Percentiles rank a stretch among this genome's conserved stretches.
These are phyloP conservation scores for Panzeria rudis DNA, from an alignment of 2,888 invertebrate genomes.

Conservation along the genomic window DNA sequence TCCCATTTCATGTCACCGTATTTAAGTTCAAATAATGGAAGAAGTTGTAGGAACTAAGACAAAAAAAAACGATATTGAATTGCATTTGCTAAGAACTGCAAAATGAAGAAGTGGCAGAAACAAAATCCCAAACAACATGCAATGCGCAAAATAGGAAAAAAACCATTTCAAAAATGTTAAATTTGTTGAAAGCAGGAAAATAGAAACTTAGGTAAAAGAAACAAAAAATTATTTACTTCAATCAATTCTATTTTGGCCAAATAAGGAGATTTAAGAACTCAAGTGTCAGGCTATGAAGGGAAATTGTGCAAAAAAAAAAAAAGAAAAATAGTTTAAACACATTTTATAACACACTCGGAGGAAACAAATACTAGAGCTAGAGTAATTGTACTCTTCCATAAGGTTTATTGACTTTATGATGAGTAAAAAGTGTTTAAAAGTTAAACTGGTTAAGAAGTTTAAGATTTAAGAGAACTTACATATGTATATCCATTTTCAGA, in stretches of 20 bases:
- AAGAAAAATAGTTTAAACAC: neutral
- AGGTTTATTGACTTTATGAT: slow-evolving; percentile 56
- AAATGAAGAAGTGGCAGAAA: slow-evolving; percentile 45
- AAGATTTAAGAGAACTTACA: neutral
- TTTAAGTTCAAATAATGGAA: slow-evolving; percentile 52
- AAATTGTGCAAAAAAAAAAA: slow-evolving; percentile 12
- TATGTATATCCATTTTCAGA: too few relatives aligned
- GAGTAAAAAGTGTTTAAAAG: neutral
- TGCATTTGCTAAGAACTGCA: slow-evolving; percentile 48
- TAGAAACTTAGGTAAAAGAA: neutral
- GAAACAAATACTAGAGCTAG: neutral
- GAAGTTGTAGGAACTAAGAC: slow-evolving; percentile 42
- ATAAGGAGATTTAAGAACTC: slow-evolving; percentile 60
- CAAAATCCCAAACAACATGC: slow-evolving; percentile 60
- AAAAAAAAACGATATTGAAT: slow-evolving; percentile 51
- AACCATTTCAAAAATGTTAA: slow-evolving; percentile 15
- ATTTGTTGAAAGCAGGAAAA: slow-evolving; percentile 47
- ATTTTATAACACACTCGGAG: slow-evolving; percentile 25
- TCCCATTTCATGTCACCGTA: slow-evolving; percentile 58
- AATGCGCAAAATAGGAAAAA: slow-evolving; percentile 55
- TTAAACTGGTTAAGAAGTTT: neutral
- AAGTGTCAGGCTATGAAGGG: slow-evolving; percentile 60
- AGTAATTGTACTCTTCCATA: slow-evolving; percentile 14
- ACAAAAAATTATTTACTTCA: slow-evolving; percentile 29
- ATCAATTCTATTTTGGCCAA: slow-evolving; percentile 65